These are phyloP conservation scores for Leistus spinibarbis DNA, from an alignment of 2,888 invertebrate species.

Conservation along the genomic window DNA sequence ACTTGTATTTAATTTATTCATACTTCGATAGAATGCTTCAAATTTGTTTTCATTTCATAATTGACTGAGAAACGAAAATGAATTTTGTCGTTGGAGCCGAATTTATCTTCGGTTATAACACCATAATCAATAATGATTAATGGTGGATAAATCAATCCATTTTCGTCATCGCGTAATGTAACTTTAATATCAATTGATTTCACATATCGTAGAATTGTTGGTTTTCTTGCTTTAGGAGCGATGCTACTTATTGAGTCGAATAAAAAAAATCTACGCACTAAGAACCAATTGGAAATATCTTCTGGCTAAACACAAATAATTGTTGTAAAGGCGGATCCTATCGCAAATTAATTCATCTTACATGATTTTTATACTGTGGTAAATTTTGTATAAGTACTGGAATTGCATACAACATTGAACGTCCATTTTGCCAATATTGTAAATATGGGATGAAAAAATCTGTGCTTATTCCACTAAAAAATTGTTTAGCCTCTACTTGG, in stretches of 20 bases:
- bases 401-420: constrained; percentile 59
- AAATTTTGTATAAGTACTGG: constrained; percentile 63
- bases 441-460: constrained; percentile 63
- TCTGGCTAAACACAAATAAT: constrained; percentile 53
- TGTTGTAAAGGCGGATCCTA: no score
- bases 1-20: constrained; percentile 31
- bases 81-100: constrained; percentile 52
- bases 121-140: constrained; percentile 65
- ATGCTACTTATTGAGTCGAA: constrained; percentile 64
- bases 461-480: constrained; percentile 53
- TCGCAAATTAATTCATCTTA: no score
- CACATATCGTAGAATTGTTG: constrained; percentile 52
- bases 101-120: constrained; percentile 57
- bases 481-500: constrained; percentile 51
- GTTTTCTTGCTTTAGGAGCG: constrained; percentile 45
- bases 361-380: constrained; percentile 14
- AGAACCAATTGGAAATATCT: constrained; percentile 64
- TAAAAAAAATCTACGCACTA: constrained; percentile 72
- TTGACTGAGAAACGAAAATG: constrained; percentile 54
- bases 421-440: constrained; percentile 56
- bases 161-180: constrained; percentile 54
- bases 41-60: constrained; percentile 55
- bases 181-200: constrained; percentile 51
- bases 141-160: constrained; percentile 67
- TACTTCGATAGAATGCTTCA: constrained; percentile 56